phyloP scores from a whole-genome alignment of 2,888 invertebrate genomes.

The Nephrocerus scutellatus region DNA sequence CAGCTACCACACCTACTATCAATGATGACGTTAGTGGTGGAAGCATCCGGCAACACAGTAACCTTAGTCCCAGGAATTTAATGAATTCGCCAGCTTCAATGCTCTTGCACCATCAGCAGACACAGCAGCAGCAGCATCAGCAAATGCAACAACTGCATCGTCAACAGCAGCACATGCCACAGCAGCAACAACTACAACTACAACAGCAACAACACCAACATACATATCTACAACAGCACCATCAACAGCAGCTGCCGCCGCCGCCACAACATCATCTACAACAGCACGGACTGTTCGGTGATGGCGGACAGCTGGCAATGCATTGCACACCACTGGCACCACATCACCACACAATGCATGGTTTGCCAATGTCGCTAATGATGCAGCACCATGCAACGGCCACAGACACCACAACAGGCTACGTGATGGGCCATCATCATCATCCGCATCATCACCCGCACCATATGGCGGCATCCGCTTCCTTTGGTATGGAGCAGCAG shows the following conservation, averaged over 20 bases:
- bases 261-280: conserved; percentile 4
- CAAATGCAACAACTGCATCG: neutral
- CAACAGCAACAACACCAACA: neutral
- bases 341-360: neutral
- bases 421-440: conserved; percentile 7
- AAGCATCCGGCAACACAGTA: no score
- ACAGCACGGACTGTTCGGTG: neutral
- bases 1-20: no score
- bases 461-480: neutral
- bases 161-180: neutral
- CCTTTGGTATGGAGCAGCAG: conserved; percentile 10
- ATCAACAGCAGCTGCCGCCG: no score
- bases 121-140: neutral
- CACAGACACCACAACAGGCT: conserved; percentile 7
- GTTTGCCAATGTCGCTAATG: neutral
- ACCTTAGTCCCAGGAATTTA: no score
- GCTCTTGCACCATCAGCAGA: neutral
- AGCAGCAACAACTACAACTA: conserved; percentile 2
- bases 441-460: conserved; percentile 2
- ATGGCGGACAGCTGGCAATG: no score
- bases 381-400: conserved; percentile 5
- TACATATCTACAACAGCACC: neutral
- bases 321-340: neutral
- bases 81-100: no score
- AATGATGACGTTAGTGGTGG: no score